Evolutionary conservation across 2,888 invertebrate species (phyloP), one percentile per base, ranked within the genome.

Genomic region (Pristionchus arcanus): DNA sequence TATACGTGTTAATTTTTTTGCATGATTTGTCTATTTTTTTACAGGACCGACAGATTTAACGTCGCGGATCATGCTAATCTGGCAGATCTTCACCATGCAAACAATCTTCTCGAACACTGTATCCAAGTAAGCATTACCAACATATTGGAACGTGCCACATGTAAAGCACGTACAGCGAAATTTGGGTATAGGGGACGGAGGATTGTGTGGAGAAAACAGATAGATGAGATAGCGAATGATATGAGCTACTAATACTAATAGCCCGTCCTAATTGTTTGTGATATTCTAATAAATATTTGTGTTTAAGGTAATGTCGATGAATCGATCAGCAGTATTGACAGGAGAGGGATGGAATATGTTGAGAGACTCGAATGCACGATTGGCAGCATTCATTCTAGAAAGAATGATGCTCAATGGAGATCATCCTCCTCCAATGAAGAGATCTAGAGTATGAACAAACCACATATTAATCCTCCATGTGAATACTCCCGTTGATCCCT

Each of bases 311-410:
- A 77, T 90, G 87, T 90, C 90, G 5, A 49, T 59, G 90, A 71
- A 74, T 59, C 59, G 77, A 7, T 28, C 37, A 15, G 31, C 74
- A 21, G 91, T 94, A 34, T 90, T 94, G 90, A 90, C 84, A 13
- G 91, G 93, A n/a, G 91, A 91, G 15, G 91, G 92, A 13, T 93
- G 98, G 98, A 95, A 98, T 98, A 90, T 98, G 95, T 95, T 99
- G 98, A 95, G 98, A 98, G n/a, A 97, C 96, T 95, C 97, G 97
- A 92, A 98, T 85, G 92, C 94, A 25, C 85, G 88, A 53, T 90
- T 95, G 49, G 93, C 92, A 55, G 94, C 93, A 89, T 87, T 89
- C 19, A 90, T 95, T 15, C 92, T 95, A 49, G 95, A 95, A 88
- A 91, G 91, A 71, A 92, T 94, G 90, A 91, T 94, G 63, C 90